phyloP scores from a whole-genome alignment of 2,113 vertebrate species.

The Nanorana parkeri region DNA sequence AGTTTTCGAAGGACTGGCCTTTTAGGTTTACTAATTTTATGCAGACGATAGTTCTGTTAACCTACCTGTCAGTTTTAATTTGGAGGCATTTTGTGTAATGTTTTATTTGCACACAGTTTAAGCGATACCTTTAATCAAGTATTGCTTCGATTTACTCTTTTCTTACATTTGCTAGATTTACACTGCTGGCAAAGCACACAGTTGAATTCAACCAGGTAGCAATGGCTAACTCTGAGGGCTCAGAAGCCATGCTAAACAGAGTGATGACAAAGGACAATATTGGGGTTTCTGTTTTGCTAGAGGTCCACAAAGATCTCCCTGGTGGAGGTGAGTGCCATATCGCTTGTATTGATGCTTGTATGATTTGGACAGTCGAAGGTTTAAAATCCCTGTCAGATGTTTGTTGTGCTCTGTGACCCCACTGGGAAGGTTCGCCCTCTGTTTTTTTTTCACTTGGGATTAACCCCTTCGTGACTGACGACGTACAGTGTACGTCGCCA shows the following conservation, averaged over 20 bases:
- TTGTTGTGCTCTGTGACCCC: neutral
- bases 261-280: slow-evolving; percentile 99
- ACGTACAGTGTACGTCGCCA: too few species aligned
- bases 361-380: too few species aligned
- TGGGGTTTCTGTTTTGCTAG: slow-evolving; percentile 91
- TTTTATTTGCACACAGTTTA: too few species aligned
- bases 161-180: slow-evolving; percentile 84
- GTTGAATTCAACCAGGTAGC: slow-evolving; percentile 99
- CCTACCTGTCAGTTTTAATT: too few species aligned
- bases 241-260: slow-evolving; percentile 97
- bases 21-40: too few species aligned
- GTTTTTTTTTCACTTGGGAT: too few species aligned
- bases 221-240: slow-evolving; percentile 98
- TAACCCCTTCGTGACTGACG: too few species aligned
- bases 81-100: too few species aligned
- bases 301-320: slow-evolving; percentile 92
- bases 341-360: too few species aligned
- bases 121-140: neutral
- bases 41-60: too few species aligned
- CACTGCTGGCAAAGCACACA: slow-evolving; percentile 94
- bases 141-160: rapidly evolving
- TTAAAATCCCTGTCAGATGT: neutral
- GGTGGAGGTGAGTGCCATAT: slow-evolving; percentile 77
- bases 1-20: too few species aligned
- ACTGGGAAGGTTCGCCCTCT: too few species aligned